Conservation (phyloP, 2,113 vertebrate genomes). For the Micromys minutus region DNA sequence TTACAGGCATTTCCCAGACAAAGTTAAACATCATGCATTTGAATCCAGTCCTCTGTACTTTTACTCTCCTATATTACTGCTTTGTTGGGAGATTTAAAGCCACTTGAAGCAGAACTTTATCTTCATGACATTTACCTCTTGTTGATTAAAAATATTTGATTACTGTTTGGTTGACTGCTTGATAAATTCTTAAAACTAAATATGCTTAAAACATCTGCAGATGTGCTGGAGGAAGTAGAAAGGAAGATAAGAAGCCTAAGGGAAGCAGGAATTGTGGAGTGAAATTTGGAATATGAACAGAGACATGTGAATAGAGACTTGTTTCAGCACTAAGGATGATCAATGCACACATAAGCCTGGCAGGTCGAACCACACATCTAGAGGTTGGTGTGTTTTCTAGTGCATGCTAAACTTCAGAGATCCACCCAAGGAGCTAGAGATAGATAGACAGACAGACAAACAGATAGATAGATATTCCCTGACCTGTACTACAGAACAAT, state of each 20-base stretch:
- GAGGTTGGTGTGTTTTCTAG: neutral
- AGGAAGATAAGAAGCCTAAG: neutral
- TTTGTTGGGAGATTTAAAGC: neutral
- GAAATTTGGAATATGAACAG: neutral
- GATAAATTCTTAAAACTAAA: neutral
- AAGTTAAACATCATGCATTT: constrained; percentile 39
- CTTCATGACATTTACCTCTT: constrained; percentile 23
- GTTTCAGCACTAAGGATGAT: neutral
- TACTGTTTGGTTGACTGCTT: neutral
- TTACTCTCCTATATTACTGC: neutral
- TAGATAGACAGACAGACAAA: neutral
- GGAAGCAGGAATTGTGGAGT: neutral
- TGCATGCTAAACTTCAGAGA: neutral
- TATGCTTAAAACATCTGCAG: neutral
- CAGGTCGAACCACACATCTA: neutral
- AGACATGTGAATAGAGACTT: neutral
- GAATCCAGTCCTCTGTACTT: neutral
- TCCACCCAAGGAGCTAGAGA: neutral
- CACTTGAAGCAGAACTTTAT: neutral
- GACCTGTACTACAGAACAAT: too few species aligned
- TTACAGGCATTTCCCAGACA: neutral
- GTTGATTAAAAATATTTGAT: neutral
- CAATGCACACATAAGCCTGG: neutral
- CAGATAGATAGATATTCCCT: neutral
- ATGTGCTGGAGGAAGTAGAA: neutral